Evolutionary conservation across 2,113 vertebrate genomes (phyloP).

Genomic region (Syngnathus typhle): DNA sequence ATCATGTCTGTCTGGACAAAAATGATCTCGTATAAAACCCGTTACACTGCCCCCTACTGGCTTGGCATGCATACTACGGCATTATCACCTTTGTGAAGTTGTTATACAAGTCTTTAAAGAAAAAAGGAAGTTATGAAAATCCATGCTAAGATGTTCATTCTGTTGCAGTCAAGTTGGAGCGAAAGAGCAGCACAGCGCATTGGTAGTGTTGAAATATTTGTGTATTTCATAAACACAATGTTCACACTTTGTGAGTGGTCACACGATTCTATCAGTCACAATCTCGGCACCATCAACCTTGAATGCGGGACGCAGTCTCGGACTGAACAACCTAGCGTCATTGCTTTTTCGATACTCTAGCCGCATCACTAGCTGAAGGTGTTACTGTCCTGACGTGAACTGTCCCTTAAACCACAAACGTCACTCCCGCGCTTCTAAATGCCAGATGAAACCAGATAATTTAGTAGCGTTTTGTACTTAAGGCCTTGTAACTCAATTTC

Average conservation of each 20-base stretch:
- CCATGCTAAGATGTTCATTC: not conserved
- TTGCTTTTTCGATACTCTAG: conserved; percentile 30
- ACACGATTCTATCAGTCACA: conserved; percentile 32
- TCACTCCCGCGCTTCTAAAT: not conserved
- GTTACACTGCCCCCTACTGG: not conserved
- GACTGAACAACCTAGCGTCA: conserved; percentile 28
- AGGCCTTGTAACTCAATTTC: conserved; percentile 23
- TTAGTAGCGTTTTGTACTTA: conserved; percentile 13
- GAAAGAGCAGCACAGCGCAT: not conserved
- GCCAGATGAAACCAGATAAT: conserved; percentile 24
- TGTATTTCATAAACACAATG: not conserved
- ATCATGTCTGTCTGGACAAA: not conserved
- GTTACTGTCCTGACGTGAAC: conserved; percentile 48
- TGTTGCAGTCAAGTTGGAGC: not conserved
- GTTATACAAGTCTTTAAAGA: not conserved
- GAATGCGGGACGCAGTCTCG: conserved; percentile 26
- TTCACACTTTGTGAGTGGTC: conserved; percentile 2
- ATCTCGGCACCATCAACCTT: conserved; percentile 35
- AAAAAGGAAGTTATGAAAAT: not conserved
- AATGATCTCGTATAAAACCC: not conserved
- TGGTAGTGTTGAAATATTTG: conserved; percentile 8
- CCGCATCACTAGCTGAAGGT: conserved; percentile 33
- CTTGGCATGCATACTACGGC: not conserved
- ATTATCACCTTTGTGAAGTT: not conserved
- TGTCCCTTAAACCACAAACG: conserved; percentile 23